Percentiles rank a stretch among this genome's conserved stretches.
Evolutionary conservation across 1,140 invertebrate genomes (phyloP).

Genomic region (Argopecten irradians): DNA sequence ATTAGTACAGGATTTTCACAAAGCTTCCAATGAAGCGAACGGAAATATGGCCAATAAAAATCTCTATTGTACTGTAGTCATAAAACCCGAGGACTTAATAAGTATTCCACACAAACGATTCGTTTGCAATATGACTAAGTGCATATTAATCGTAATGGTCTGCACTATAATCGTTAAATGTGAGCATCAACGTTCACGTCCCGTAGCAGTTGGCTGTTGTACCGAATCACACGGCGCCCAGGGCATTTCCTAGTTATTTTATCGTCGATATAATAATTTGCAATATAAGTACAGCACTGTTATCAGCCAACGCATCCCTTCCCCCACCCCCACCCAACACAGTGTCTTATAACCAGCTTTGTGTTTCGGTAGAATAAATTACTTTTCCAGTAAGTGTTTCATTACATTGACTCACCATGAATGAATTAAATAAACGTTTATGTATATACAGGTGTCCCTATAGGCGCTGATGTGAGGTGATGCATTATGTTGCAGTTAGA

Average conservation of each 20-base stretch:
- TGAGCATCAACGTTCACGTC: neutral
- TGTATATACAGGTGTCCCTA: no score
- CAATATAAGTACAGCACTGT: neutral
- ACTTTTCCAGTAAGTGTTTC: neutral
- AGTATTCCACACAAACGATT: no score
- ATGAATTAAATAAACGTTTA: neutral
- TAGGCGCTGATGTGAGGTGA: no score
- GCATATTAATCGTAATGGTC: no score
- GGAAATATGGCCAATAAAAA: no score
- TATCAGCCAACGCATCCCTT: neutral
- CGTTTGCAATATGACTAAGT: no score
- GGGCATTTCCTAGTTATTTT: neutral
- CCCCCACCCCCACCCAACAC: no score
- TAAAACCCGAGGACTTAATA: no score
- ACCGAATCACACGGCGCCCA: neutral
- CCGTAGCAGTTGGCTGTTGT: neutral
- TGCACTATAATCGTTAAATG: neutral
- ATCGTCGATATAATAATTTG: neutral
- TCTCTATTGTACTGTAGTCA: no score
- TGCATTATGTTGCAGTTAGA: no score
- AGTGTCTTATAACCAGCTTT: neutral
- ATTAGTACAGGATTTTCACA: no score
- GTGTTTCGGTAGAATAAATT: neutral
- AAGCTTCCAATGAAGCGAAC: no score
- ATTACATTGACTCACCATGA: neutral